Percentiles rank a stretch among this genome's conserved stretches.
These are phyloP conservation scores for Ictidomys tridecemlineatus DNA, from an alignment of 2,113 vertebrate species.

Conservation along the genomic window DNA sequence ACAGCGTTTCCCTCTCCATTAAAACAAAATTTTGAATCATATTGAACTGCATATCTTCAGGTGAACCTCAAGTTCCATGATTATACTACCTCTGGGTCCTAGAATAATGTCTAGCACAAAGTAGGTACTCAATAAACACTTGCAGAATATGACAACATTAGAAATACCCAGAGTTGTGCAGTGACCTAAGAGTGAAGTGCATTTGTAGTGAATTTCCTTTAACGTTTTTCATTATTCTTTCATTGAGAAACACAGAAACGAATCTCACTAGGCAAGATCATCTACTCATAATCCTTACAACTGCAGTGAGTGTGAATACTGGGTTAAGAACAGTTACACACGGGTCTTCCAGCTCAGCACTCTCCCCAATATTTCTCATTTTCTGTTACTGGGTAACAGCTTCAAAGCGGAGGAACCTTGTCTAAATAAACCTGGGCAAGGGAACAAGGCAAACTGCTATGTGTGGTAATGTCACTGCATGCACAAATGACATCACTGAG, in stretches of 20 bases:
- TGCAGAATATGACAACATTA: not conserved
- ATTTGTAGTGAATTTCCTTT: not conserved
- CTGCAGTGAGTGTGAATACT: not conserved
- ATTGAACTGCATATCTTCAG: not conserved
- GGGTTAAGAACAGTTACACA: not conserved
- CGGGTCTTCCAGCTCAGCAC: not conserved
- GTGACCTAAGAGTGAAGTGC: not conserved
- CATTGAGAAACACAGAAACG: not conserved
- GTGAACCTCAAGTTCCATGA: not conserved
- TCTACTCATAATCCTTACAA: not conserved
- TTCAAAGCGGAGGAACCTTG: not conserved
- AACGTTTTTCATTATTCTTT: slow-evolving; percentile 20
- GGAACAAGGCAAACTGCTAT: not conserved
- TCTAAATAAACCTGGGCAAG: not conserved
- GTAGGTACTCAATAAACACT: not conserved
- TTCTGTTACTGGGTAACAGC: not conserved
- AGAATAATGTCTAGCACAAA: not conserved
- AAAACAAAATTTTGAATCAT: not conserved
- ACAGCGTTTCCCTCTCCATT: not conserved
- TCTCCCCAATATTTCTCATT: not conserved
- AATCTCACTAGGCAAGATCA: not conserved
- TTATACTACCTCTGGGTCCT: not conserved
- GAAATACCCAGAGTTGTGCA: not conserved
- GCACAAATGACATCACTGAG: not conserved
- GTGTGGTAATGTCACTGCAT: not conserved